phyloP scores from a whole-genome alignment of 2,113 vertebrate species.

The Panurus biarmicus region DNA sequence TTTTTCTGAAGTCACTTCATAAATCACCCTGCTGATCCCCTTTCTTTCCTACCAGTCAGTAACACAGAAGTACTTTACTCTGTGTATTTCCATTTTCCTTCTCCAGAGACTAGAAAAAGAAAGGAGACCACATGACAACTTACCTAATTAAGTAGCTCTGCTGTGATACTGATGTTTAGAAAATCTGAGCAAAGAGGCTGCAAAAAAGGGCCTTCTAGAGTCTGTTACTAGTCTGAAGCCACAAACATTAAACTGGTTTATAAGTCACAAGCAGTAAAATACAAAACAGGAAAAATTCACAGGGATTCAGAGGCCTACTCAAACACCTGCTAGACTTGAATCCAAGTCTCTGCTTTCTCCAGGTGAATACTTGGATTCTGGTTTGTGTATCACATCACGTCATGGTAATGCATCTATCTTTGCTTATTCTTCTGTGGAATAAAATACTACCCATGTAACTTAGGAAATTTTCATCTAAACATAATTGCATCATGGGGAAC shows the following conservation, averaged over 20 bases:
- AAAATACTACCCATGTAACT: not conserved
- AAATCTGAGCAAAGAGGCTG: not conserved
- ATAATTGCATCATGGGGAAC: not conserved
- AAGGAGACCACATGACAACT: not conserved
- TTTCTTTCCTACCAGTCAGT: not conserved
- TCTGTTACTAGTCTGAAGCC: not conserved
- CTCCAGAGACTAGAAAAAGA: not conserved
- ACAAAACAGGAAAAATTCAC: not conserved
- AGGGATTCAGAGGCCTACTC: not conserved
- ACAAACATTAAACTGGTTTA: not conserved
- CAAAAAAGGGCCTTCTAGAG: not conserved
- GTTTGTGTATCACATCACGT: not conserved
- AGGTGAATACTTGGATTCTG: not conserved
- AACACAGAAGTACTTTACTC: not conserved
- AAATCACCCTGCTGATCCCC: not conserved
- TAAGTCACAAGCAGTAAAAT: not conserved
- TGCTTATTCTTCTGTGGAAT: not conserved
- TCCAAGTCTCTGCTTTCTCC: not conserved
- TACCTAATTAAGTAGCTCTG: not conserved
- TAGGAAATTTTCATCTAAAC: not conserved
- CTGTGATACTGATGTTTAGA: not conserved
- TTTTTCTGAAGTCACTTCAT: not conserved
- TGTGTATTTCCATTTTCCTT: not conserved
- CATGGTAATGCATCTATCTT: not conserved
- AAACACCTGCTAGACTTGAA: not conserved